Base-by-base conservation (phyloP, 2,888 invertebrate species). In the Xylota segnis region DNA sequence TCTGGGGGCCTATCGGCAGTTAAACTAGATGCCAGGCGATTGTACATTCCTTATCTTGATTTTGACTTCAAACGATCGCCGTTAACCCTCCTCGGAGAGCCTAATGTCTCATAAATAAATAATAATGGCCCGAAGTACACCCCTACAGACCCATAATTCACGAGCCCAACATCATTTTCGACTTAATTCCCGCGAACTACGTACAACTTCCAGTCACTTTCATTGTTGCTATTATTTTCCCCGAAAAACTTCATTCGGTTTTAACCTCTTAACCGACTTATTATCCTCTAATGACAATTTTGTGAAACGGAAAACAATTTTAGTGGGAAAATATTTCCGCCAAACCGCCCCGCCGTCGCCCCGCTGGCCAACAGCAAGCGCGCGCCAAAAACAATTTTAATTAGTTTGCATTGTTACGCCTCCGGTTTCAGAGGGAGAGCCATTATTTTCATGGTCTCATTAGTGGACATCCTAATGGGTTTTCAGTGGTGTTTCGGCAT, bases 401-500 rank as follows among this genome's bases (percentile, higher is more conserved):
- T 84, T 84, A 84, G 83, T 84, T 84, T 84, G 83, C 79, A 75
- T 79, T 75, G 83, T 70, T 75, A 56, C 61, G 68, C 68, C 74
- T 68, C 78, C 56, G 56, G 74, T 78, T 61, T 63, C 78, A 70
- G 34, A 37, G 37, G 37, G 56, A 10, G 61, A 34, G 68, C 72
- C 79, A 79, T 84, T 84, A 84, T 84, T 79, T 84, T 70, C 79
- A 75, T 84, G 83, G 83, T 70, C 83, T 84, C 83, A 84, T 84
- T 84, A 84, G 83, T 65, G 83, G 79, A 75, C 74, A 75, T 75
- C 70, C 79, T 75, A 84, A 84, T 84, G 83, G 83, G 75, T 75
- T 84, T 84, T 70, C 70, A 54, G 83, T 79, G 83, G 83, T 75
- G 74, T 79, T 79, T 78, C 14, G 58, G 56, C 23, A 63, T 37